A percentile compares a stretch with the other conserved stretches of the same genome.
phyloP scores from a whole-genome alignment of 2,113 vertebrate species.

The Rhinoderma darwinii region DNA sequence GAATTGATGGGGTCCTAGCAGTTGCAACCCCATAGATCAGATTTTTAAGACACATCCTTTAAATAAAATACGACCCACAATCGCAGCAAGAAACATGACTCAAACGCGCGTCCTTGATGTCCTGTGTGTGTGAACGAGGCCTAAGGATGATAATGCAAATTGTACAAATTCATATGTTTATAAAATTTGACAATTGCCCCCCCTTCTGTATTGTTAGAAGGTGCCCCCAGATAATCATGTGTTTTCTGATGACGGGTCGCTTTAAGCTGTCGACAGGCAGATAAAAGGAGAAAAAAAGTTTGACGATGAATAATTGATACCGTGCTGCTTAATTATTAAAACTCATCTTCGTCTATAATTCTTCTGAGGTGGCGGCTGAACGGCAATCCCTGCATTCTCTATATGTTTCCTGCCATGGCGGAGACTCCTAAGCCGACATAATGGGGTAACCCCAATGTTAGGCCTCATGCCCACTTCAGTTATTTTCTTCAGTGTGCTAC shows the following conservation, averaged over 20 bases:
- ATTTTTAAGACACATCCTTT: background rate
- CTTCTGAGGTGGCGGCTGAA: background rate
- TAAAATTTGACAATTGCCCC: background rate
- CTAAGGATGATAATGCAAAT: background rate
- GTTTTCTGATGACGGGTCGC: background rate
- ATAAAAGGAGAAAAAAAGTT: conserved; percentile 1
- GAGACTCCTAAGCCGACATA: background rate
- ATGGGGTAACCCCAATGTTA: background rate
- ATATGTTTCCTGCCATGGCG: background rate
- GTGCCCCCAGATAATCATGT: background rate
- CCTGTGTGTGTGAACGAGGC: background rate
- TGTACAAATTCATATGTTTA: background rate
- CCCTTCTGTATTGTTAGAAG: background rate
- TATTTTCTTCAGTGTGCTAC: too few relatives aligned
- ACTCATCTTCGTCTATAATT: conserved; percentile 39
- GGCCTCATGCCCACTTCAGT: too few relatives aligned
- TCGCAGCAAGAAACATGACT: too few relatives aligned
- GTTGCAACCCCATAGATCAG: background rate
- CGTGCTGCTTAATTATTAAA: conserved; percentile 44
- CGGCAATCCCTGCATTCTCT: background rate
- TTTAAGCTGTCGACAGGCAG: conserved; percentile 1
- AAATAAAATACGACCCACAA: too few relatives aligned
- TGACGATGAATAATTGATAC: conserved; percentile 37
- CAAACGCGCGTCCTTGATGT: too few relatives aligned
- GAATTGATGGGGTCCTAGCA: background rate